A percentile compares a stretch with the other conserved stretches of the same genome.
Evolutionary conservation across 2,888 invertebrate genomes (phyloP).

Genomic region (Himalopsyche kuldschensis): DNA sequence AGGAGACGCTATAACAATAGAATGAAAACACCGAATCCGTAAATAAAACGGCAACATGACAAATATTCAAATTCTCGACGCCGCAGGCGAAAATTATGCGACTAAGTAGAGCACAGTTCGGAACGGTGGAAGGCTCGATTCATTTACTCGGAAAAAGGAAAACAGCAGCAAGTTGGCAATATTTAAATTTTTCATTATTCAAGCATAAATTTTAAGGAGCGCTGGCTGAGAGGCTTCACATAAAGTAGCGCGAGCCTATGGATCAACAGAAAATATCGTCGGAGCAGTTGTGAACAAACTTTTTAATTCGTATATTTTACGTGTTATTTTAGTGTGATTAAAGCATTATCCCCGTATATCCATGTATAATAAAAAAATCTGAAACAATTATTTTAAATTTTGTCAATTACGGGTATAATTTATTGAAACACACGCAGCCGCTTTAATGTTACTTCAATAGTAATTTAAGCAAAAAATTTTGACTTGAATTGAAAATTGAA

Average conservation of each 20-base stretch:
- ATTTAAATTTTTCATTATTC: constrained; percentile 38
- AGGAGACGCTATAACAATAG: neutral
- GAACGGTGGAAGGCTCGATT: constrained; percentile 13
- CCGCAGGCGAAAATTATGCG: constrained; percentile 13
- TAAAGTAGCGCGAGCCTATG: neutral
- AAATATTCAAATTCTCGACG: constrained; percentile 30
- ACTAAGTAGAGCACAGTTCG: constrained; percentile 7
- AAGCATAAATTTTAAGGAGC: constrained; percentile 26
- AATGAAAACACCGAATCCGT: neutral
- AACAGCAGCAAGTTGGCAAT: constrained; percentile 31
- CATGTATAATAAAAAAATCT: too few relatives aligned
- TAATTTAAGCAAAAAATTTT: too few relatives aligned
- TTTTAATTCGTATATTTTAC: too few relatives aligned
- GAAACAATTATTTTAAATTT: too few relatives aligned
- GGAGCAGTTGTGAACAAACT: neutral
- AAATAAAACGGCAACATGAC: constrained; percentile 23
- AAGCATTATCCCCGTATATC: too few relatives aligned
- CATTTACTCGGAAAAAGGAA: constrained; percentile 24
- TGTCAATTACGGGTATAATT: too few relatives aligned
- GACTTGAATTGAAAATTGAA: too few relatives aligned
- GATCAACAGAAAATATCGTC: neutral
- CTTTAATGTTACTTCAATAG: too few relatives aligned
- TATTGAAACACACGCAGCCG: too few relatives aligned
- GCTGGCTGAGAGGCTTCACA: neutral
- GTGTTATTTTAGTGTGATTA: too few relatives aligned